Percentiles rank a stretch among this genome's conserved stretches.
Evolutionary conservation across 92 coral and sea anemone genomes (phyloP).

Genomic region (Muricea muricata): DNA sequence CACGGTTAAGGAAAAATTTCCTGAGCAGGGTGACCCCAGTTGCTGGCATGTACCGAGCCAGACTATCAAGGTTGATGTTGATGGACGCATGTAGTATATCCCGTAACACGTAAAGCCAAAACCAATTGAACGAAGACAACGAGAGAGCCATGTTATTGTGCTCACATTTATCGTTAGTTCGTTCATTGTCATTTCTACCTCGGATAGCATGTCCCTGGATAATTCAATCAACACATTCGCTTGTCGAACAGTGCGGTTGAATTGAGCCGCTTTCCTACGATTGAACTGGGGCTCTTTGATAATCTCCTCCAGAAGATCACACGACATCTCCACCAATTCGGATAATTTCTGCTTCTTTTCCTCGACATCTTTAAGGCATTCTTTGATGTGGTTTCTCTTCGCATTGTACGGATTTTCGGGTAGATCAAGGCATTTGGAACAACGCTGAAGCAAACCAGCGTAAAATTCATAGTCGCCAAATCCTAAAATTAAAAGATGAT

Average conservation of each 20-base stretch:
- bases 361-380: not conserved
- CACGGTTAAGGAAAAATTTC: not conserved
- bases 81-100: not conserved
- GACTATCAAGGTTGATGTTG: not conserved
- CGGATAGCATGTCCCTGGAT: not conserved
- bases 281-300: not conserved
- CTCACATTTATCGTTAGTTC: not conserved
- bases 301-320: not conserved
- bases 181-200: not conserved
- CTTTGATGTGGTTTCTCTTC: not conserved
- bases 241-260: not conserved
- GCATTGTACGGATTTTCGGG: slow-evolving; percentile 2
- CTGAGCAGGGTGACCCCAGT: too few species aligned
- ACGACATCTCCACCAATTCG: not conserved
- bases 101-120: not conserved
- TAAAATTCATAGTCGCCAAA: not conserved
- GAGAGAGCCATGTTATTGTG: not conserved
- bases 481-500: not conserved
- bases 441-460: not conserved
- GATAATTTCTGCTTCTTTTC: not conserved
- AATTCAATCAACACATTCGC: not conserved
- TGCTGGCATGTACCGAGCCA: too few species aligned
- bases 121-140: not conserved
- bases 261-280: not conserved
- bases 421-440: not conserved